These are phyloP conservation scores for Lonchura striata DNA, from an alignment of 2,113 vertebrate species.

Conservation along the genomic window DNA sequence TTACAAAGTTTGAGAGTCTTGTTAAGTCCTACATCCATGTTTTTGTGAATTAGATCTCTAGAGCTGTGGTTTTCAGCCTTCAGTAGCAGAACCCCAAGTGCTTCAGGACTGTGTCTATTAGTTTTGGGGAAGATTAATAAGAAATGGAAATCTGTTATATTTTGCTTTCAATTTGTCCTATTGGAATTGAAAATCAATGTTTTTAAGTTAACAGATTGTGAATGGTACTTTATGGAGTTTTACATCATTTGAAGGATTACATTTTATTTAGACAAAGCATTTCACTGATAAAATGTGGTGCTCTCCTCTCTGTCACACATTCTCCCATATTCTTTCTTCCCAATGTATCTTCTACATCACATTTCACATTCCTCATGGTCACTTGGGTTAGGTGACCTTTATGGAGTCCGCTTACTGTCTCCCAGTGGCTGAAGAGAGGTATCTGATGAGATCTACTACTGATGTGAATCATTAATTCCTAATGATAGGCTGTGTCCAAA, in stretches of 20 bases:
- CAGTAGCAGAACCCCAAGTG: background rate
- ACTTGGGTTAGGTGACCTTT: background rate
- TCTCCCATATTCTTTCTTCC: background rate
- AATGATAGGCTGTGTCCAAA: background rate
- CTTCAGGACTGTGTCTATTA: background rate
- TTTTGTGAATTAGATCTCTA: background rate
- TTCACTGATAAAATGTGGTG: background rate
- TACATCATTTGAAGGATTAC: background rate
- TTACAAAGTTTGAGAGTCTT: background rate
- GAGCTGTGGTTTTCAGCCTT: background rate
- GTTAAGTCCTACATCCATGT: background rate
- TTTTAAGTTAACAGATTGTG: background rate
- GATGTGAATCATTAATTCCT: background rate
- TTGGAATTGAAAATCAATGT: background rate
- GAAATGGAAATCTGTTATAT: background rate
- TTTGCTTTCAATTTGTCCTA: background rate
- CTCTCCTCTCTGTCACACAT: background rate
- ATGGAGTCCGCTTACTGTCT: background rate
- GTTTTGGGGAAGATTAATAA: background rate
- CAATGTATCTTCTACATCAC: background rate
- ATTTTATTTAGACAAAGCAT: background rate
- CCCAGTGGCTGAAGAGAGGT: background rate
- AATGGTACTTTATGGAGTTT: background rate
- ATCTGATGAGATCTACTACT: background rate
- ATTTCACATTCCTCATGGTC: background rate